Evolutionary conservation across 2,888 invertebrate genomes (phyloP).

Genomic region (Parochlus steinenii): DNA sequence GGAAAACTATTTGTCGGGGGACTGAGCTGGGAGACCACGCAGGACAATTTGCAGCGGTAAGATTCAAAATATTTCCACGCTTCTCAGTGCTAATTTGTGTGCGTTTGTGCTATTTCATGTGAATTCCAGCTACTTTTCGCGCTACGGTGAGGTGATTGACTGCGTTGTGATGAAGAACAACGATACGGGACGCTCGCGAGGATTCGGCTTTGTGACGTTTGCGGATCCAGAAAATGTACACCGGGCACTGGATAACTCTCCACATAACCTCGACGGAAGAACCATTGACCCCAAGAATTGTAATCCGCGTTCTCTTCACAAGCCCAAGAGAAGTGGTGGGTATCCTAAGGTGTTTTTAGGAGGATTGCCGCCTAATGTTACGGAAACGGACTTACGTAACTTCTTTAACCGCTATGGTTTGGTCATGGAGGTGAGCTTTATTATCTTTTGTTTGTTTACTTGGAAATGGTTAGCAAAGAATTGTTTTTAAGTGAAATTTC

Average conservation of each 20-base stretch:
- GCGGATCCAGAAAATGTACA: conserved; percentile 83
- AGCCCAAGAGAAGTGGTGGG: conserved; percentile 77
- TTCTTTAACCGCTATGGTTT: conserved; percentile 90
- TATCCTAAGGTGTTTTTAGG: conserved; percentile 92
- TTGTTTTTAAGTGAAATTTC: too few relatives aligned
- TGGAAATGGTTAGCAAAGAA: too few relatives aligned
- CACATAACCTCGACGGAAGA: conserved; percentile 83
- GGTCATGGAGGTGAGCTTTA: conserved; percentile 90
- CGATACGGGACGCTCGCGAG: conserved; percentile 87
- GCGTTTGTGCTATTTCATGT: too few relatives aligned
- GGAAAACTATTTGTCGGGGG: too few relatives aligned
- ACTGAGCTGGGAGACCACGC: conserved; percentile 10
- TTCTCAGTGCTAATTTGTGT: too few relatives aligned
- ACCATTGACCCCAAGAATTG: conserved; percentile 78
- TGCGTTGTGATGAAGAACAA: conserved; percentile 98
- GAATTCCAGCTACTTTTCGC: conserved; percentile 81
- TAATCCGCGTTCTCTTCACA: conserved; percentile 84
- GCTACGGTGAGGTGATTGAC: conserved; percentile 92
- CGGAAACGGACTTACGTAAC: conserved; percentile 81
- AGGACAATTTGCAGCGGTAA: conserved; percentile 22
- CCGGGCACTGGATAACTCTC: conserved; percentile 79
- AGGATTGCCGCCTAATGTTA: conserved; percentile 89
- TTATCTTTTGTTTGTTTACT: too few relatives aligned
- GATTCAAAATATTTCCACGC: too few relatives aligned
- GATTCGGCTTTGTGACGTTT: conserved; percentile 95